phyloP scores from a whole-genome alignment of 1,140 invertebrate species.

The Anadara kagoshimensis region DNA sequence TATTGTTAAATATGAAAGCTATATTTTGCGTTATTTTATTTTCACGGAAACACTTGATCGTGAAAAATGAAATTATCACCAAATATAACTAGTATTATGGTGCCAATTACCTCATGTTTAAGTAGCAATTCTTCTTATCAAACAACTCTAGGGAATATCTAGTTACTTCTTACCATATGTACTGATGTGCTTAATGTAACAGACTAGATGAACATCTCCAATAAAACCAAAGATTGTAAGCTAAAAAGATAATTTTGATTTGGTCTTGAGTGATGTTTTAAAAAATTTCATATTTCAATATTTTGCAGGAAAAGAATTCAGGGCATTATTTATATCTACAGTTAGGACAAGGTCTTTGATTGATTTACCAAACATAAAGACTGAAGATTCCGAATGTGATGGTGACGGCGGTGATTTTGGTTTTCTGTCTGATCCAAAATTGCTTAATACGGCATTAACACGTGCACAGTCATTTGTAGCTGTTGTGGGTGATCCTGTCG shows the following conservation, averaged over 20 bases:
- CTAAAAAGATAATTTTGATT: not conserved
- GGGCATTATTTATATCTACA: slow-evolving; percentile 88
- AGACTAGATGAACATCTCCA: no score
- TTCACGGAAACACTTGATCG: no score
- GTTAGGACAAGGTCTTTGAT: slow-evolving; percentile 86
- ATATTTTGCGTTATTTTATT: no score
- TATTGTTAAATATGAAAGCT: no score
- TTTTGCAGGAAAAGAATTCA: slow-evolving; percentile 84
- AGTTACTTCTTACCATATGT: no score
- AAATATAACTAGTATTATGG: no score
- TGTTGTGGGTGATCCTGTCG: slow-evolving; percentile 90
- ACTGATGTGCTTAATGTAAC: no score
- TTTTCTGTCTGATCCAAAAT: slow-evolving; percentile 87
- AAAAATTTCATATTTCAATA: slow-evolving; percentile 16
- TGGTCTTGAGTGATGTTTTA: not conserved
- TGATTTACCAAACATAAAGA: slow-evolving; percentile 59
- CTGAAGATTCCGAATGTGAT: slow-evolving; percentile 48
- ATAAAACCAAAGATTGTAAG: no score
- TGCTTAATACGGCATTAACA: slow-evolving; percentile 90
- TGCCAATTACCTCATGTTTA: no score
- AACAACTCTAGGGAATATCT: no score
- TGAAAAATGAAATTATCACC: no score
- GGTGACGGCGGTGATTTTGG: slow-evolving; percentile 84
- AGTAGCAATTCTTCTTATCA: no score
- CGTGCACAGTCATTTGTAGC: slow-evolving; percentile 88